Base-by-base conservation (phyloP, 2,113 vertebrate genomes). In the Poicephalus gulielmi region DNA sequence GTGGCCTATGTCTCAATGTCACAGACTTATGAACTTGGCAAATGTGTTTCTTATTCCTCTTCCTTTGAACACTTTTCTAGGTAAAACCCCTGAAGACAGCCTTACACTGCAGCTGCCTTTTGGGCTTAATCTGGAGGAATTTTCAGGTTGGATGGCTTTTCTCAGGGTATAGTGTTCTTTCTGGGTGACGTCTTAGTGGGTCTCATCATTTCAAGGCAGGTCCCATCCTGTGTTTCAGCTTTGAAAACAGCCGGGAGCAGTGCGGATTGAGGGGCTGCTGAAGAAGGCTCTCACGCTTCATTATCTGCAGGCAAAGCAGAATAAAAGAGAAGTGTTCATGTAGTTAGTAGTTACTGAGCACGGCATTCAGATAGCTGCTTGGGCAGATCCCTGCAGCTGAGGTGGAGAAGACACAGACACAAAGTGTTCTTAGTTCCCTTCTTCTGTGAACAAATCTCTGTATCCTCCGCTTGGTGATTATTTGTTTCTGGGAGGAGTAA, bases 1-100 rank as follows among this genome's bases (percentile, higher is more conserved):
- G 52, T 76, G 94, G 86, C 94, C 70, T 80, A 1, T 43, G 20
- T 66, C 88, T 87, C 94, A 95, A 96, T 91, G 95, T 95, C 74
- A 0, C 27, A 15, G 49, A 10, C 84, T 74, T 43, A 87, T 44
- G 49, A 69, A 52, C 78, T 62, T 79, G 89, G 35, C 24, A 82
- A 91, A 73, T 12, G 67, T 17, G 22, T 50, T 91, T 76, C 30
- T 78, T 73, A 31, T 25, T 92, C 57, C 47, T 89, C 15, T 68
- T 57, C 83, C 22, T 69, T 69, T n/a, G 68, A 91, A 17, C 17
- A 57, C 70, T 39, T 30, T 89, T 60, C 47, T 49, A 41, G 69
- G 53, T 67, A 76, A 95, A 64, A 20, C 53, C n/a, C 53, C 73
- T 78, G 73, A 92, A 92, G 46, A 75, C 37, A 94, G 55, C 31